These are phyloP conservation scores for Borostomias antarcticus DNA, from an alignment of 2,797 vertebrate species.

Conservation along the genomic window DNA sequence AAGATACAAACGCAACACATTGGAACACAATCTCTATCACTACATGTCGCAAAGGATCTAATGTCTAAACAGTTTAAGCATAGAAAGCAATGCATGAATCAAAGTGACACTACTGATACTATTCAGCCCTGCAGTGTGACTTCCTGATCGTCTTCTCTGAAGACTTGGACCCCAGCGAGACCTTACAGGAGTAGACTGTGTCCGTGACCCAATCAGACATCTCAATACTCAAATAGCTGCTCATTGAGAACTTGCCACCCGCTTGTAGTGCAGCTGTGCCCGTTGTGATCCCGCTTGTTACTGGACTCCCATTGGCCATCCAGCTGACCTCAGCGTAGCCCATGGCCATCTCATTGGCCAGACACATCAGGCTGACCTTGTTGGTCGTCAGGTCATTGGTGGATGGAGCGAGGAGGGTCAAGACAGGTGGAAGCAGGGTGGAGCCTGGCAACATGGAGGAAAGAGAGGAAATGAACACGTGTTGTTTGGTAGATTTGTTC, in stretches of 20 bases:
- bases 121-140: slow-evolving; percentile 41
- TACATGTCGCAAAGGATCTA: background rate
- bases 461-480: background rate
- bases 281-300: slow-evolving; percentile 56
- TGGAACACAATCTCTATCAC: too few relatives aligned
- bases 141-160: slow-evolving; percentile 49
- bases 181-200: slow-evolving; percentile 49
- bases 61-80: background rate
- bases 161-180: slow-evolving; percentile 53
- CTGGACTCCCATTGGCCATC: slow-evolving; percentile 52
- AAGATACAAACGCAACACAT: background rate
- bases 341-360: slow-evolving; percentile 52
- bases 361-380: slow-evolving; percentile 58
- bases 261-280: slow-evolving; percentile 50
- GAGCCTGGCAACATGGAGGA: slow-evolving; percentile 32
- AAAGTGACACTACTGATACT: slow-evolving; percentile 6
- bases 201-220: slow-evolving; percentile 52
- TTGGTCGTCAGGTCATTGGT: slow-evolving; percentile 52
- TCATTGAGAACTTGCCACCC: slow-evolving; percentile 64
- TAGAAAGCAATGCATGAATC: background rate
- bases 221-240: slow-evolving; percentile 61
- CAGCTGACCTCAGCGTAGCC: slow-evolving; percentile 62
- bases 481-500: too few relatives aligned
- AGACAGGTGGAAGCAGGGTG: slow-evolving; percentile 51
- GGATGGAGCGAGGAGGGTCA: slow-evolving; percentile 68